Conservation (phyloP, 2,888 invertebrate species). For the Sinhomidia bicolor region DNA sequence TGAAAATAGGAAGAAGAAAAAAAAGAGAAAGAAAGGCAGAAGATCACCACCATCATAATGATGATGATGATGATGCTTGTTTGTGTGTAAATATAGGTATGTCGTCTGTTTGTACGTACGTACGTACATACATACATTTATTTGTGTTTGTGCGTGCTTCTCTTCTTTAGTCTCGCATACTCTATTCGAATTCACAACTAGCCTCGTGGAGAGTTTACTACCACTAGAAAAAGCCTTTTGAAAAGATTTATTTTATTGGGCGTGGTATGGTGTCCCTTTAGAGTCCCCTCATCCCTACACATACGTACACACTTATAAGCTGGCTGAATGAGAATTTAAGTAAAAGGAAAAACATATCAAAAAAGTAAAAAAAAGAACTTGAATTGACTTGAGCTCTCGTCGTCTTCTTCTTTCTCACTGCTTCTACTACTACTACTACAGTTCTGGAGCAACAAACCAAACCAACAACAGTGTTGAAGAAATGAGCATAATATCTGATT, state of each 20-base stretch:
- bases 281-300: conserved; percentile 35
- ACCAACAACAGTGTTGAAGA: background rate
- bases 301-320: background rate
- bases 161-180: conserved; percentile 15
- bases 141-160: conserved; percentile 30
- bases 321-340: conserved; percentile 9
- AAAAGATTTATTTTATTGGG: conserved; percentile 71
- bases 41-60: background rate
- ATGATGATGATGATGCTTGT: conserved; percentile 35
- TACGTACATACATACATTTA: background rate
- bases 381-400: background rate
- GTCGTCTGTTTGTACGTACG: conserved; percentile 22
- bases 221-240: conserved; percentile 34
- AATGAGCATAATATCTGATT: conserved; percentile 49
- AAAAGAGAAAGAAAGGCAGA: background rate
- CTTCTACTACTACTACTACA: too few species aligned
- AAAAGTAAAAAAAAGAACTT: conserved; percentile 30
- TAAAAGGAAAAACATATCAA: conserved; percentile 21
- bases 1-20: background rate
- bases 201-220: conserved; percentile 44
- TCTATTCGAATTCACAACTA: conserved; percentile 20
- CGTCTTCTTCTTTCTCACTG: background rate
- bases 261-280: conserved; percentile 68
- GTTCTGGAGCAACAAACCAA: background rate
- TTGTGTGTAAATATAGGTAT: conserved; percentile 38